Base-by-base conservation (phyloP, 1,140 invertebrate species). In the Steinernema khuongi region DNA sequence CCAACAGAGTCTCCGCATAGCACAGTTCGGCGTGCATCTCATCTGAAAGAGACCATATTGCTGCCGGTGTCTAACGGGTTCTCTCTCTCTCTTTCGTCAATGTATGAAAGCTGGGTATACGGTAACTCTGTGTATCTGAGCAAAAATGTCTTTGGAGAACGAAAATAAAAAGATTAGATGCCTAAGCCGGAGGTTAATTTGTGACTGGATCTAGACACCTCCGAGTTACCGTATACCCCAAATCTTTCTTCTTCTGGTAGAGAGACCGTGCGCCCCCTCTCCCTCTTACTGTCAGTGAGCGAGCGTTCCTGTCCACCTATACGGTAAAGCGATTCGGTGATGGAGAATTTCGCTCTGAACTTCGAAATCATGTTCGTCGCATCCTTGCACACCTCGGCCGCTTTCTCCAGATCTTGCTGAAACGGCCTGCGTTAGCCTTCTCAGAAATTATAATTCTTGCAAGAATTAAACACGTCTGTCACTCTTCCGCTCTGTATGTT, bases 1-100 rank as follows among this genome's bases (percentile, higher is more conserved):
- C 87, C 30, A 97, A 86, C 7, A 96, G 87, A 36, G 91, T 91
- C 86, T 97, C 94, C 18, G 94, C 94, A 87, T 94, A 93, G 83
- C 93, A 94, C 29, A 97, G 86, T 85, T 98, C 94, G 1, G 95
- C 95, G 88, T 97, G 95, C 22, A 94, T 90, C 88, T 97, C 92
- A 85, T 91, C 89, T 92, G 87, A 81, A 87, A 83, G 77, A 68
- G 81, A 18, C 4, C n/a, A 11, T 22, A 22, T 60, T 60, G 22
- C 50, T 4, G 22, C 7, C 4, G 11, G 22, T n/a, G 26, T n/a
- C 50, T 60, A 60, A 60, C 14, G 22, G 14, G 50, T 60, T n/a
- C n/a, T 41, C n/a, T n/a, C n/a, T n/a, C n/a, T n/a, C n/a, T n/a
- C n/a, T n/a, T n/a, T n/a, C n/a, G n/a, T n/a, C n/a, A n/a, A n/a